phyloP scores from a whole-genome alignment of 2,113 vertebrate species.

The Hemiprocne comata region DNA sequence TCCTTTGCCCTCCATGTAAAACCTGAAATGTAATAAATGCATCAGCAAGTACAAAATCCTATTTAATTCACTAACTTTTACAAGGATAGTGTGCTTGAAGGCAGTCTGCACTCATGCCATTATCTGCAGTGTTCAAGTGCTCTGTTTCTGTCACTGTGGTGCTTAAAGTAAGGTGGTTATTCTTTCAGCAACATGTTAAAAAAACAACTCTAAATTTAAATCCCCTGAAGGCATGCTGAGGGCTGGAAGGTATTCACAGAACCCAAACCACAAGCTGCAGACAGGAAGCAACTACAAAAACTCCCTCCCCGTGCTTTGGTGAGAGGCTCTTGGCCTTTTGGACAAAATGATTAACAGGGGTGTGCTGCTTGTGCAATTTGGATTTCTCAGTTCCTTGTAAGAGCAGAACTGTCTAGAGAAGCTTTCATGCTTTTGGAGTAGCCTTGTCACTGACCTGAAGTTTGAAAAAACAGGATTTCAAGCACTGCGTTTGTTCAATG shows the following conservation, averaged over 20 bases:
- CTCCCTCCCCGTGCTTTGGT: neutral
- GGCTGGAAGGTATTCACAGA: neutral
- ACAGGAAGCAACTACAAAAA: neutral
- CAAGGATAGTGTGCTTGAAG: neutral
- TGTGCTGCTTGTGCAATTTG: neutral
- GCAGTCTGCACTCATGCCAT: rapidly evolving
- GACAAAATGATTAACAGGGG: neutral
- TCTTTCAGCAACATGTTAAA: neutral
- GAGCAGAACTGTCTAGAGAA: neutral
- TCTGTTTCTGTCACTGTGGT: neutral
- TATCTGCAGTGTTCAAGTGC: neutral
- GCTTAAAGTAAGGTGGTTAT: neutral
- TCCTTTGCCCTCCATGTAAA: neutral
- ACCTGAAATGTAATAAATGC: neutral
- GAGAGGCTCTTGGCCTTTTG: rapidly evolving
- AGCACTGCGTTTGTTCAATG: neutral
- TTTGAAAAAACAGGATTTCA: neutral
- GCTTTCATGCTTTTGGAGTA: neutral
- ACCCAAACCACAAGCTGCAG: neutral
- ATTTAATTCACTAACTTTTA: rapidly evolving
- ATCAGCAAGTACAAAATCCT: neutral
- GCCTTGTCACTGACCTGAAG: rapidly evolving
- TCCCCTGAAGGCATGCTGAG: neutral
- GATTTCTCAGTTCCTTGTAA: neutral
- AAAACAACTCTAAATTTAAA: neutral